Evolutionary conservation across 2,797 vertebrate species (phyloP), one percentile per base, ranked within the genome.

Genomic region (Microctenopoma lineatum): DNA sequence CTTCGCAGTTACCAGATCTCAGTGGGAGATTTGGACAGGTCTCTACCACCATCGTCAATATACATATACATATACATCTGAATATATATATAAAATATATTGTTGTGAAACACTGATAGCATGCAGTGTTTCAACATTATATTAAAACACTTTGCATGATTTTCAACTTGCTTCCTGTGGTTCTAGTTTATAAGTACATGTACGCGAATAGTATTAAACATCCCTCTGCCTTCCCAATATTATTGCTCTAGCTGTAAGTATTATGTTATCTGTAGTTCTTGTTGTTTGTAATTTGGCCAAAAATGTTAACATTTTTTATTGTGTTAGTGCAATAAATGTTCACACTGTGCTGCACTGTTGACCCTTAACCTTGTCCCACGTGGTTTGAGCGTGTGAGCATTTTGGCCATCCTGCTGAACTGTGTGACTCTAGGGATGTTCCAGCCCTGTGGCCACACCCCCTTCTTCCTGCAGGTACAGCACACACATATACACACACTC

Each of bases 401-500:
- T 58, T 64, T 96, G 91, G 96, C 96, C 74, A 96, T 97, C 88
- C 91, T 97, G 84, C 93, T 97, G 75, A 97, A 97, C 89, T 97
- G 96, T 2, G 95, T 96, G 84, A 97, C 96, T 52, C 90, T 97
- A 7, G 96, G 96, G 73, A 96, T 97, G 96, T 97, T 97, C 92
- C 96, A 96, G 88, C 96, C 96, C 42, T 97, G 96, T 1, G 95
- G 27, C 66, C 87, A 90, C 77, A 92, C 90, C 34, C 77, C 95
- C 83, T 92, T 87, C 87, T 92, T 96, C 74, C 91, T 97, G 81
- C 94, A 97, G 96, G 96, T 97, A 92, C 90, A n/a, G 29, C 48
- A 52, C 52, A 15, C 64, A 38, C 66, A 57, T 45, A 26, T 54
- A 29, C 5, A 54, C 38, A 47, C 67, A 66, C 82, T 66, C 66